Base-by-base conservation (phyloP, 1,140 invertebrate genomes). In the Lysiphlebus fabarum region DNA sequence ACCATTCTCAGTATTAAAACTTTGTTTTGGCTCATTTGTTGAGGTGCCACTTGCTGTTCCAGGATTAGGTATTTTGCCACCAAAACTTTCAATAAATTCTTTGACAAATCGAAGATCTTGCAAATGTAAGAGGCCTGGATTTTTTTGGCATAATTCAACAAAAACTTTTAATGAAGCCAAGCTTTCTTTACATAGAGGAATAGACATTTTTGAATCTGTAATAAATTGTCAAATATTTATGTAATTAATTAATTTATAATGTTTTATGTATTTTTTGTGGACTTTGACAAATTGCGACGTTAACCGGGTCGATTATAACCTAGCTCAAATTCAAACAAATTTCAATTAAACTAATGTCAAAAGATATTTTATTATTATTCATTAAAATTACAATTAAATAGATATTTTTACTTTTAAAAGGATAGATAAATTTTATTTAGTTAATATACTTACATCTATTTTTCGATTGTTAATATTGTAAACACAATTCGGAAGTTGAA, bases 101-200 rank as follows among this genome's bases (percentile, higher is more conserved):
- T 88, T 92, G 64, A 93, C 90, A 74, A 94, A 95, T 4, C 71
- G 70, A 44, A 95, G 74, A 64, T 91, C 85, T 6, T 89, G 86
- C 60, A 84, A 68, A 67, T 93, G 83, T n/a, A 96, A 70, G 14
- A 95, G 75, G 17, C 82, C 78, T 4, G 92, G 90, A 71, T 90
- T 83, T 11, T 66, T 62, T 65, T 86, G 84, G 58, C 90, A 89
- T 40, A 88, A 62, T 33, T 82, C 74, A 47, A 92, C 81, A 69
- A 95, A 93, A n/a, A 73, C 67, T 73, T 89, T 85, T 38, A 95
- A 75, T 68, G 90, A 84, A 17, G 75, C 65, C 0, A 62, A 7
- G 4, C 69, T 40, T 6, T 72, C 61, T 14, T 66, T 53, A 33
- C 12, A 49, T n/a, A 63, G 37, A 8, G 58, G 62, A 7, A 60